phyloP scores from a whole-genome alignment of 30 jellyfish, hydroid and myxozoan species.

The Cassiopea andromeda region DNA sequence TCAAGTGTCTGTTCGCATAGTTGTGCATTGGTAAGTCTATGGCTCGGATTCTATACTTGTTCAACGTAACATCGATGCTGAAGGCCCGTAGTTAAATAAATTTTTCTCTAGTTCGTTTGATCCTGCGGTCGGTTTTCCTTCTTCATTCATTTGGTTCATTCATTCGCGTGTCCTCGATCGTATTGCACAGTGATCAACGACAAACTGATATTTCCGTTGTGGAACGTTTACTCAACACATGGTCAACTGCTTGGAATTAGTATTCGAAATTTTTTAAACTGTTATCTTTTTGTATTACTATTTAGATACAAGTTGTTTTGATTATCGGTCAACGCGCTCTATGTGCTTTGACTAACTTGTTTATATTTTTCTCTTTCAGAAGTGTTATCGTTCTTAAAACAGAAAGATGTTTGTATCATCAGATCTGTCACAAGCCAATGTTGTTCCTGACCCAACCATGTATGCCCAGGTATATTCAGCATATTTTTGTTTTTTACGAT shows the following conservation, averaged over 20 bases:
- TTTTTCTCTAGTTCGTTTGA: constrained; percentile 3
- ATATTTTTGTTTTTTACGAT: neutral
- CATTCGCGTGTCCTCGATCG: constrained; percentile 47
- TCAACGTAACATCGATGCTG: neutral
- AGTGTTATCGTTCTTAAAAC: too few species aligned
- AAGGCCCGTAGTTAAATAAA: neutral
- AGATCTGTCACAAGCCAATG: constrained; percentile 92
- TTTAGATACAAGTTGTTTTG: neutral
- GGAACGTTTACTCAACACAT: constrained; percentile 2
- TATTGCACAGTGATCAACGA: constrained; percentile 43
- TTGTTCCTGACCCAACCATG: constrained; percentile 98
- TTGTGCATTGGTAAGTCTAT: constrained; percentile 2
- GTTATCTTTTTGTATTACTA: neutral
- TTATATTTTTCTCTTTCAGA: too few species aligned
- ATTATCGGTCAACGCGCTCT: too few species aligned
- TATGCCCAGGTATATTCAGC: constrained; percentile 93
- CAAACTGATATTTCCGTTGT: constrained; percentile 48
- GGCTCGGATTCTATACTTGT: neutral
- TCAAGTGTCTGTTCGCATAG: neutral
- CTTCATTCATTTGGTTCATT: constrained; percentile 75
- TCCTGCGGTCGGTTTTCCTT: constrained; percentile 45
- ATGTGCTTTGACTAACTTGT: too few species aligned
- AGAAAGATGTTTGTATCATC: constrained; percentile 90
- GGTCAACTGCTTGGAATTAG: constrained; percentile 8
- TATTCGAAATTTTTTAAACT: too few species aligned